Evolutionary conservation across 2,113 vertebrate species (phyloP).

Genomic region (Muntiacus muntjak): DNA sequence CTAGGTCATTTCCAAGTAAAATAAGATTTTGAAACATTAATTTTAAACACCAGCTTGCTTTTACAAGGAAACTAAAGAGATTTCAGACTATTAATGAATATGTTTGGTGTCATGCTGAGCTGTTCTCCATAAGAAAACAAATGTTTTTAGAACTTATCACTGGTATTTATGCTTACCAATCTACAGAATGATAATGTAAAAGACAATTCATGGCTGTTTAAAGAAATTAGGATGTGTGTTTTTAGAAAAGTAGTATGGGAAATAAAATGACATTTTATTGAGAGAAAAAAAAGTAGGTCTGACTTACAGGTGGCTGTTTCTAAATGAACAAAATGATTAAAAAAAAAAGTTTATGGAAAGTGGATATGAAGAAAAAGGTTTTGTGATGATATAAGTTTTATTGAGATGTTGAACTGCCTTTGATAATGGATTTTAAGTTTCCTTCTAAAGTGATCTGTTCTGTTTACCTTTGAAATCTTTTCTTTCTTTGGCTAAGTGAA

Average conservation of each 20-base stretch:
- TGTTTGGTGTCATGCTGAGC: background rate
- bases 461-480: background rate
- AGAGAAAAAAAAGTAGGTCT: background rate
- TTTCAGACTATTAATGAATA: background rate
- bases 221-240: background rate
- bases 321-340: background rate
- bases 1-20: background rate
- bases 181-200: background rate
- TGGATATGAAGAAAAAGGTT: background rate
- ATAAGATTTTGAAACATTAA: background rate
- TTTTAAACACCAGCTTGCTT: background rate
- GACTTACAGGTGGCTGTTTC: background rate
- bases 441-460: background rate
- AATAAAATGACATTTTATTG: background rate
- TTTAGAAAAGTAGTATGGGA: background rate
- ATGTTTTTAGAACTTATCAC: background rate
- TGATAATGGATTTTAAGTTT: background rate
- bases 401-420: background rate
- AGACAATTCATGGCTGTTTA: background rate
- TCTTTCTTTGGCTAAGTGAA: background rate
- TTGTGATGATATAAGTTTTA: background rate
- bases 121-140: background rate
- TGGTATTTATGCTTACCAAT: background rate
- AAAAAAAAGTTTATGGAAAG: background rate
- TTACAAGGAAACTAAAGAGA: background rate